Evolutionary conservation across 2,113 vertebrate genomes (phyloP).

Genomic region (Perccottus glenii): DNA sequence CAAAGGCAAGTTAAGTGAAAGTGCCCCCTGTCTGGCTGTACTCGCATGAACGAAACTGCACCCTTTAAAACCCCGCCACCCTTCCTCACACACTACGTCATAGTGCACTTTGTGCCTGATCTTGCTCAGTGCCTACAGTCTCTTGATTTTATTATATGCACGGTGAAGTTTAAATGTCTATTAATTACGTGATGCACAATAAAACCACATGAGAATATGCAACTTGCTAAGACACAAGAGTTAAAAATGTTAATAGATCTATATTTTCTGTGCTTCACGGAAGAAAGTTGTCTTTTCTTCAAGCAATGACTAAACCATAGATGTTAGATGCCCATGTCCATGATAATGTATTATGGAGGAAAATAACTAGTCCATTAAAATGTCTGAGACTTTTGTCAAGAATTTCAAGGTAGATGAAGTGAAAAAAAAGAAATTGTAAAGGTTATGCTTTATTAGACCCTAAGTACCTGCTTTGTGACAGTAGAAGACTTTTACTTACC

Average conservation of each 20-base stretch:
- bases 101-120: conserved; percentile 37
- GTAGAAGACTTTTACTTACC: conserved; percentile 4
- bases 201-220: conserved; percentile 8
- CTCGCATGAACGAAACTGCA: conserved; percentile 23
- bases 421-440: conserved; percentile 10
- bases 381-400: conserved; percentile 4
- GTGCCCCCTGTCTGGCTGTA: conserved; percentile 50
- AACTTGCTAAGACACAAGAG: background rate
- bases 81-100: conserved; percentile 59
- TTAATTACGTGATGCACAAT: background rate
- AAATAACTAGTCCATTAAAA: conserved; percentile 38
- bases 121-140: conserved; percentile 15
- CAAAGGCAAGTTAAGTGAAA: conserved; percentile 54
- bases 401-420: background rate
- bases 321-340: background rate
- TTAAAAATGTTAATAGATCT: conserved; percentile 6
- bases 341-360: no score
- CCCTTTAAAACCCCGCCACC: conserved; percentile 55
- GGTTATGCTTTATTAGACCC: conserved; percentile 6
- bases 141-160: conserved; percentile 11
- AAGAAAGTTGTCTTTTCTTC: conserved; percentile 1
- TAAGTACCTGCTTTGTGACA: conserved; percentile 12
- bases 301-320: conserved; percentile 30
- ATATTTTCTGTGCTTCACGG: conserved; percentile 23
- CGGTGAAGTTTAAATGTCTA: background rate